These are phyloP conservation scores for Eudyptes chrysolophus DNA, from an alignment of 2,113 vertebrate genomes.

Conservation along the genomic window DNA sequence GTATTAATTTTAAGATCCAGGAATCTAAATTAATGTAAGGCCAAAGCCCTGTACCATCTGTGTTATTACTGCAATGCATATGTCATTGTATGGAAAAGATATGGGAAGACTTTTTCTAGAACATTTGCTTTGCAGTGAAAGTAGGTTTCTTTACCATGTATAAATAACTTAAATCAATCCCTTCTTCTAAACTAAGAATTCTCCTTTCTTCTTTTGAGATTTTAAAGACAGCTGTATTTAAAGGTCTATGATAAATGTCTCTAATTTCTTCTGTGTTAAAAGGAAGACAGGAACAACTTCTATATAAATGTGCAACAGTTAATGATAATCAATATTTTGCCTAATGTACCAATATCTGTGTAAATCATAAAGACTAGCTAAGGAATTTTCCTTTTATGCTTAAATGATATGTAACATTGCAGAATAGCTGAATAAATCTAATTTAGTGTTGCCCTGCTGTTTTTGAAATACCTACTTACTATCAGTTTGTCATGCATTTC, in stretches of 20 bases:
- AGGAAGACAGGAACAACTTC: not conserved
- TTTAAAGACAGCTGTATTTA: not conserved
- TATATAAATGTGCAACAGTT: not conserved
- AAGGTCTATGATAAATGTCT: not conserved
- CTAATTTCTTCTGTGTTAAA: not conserved
- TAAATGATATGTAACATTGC: not conserved
- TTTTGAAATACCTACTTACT: constrained; percentile 1
- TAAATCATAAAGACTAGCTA: not conserved
- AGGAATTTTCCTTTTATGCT: not conserved
- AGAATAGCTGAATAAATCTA: not conserved
- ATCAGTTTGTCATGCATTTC: not conserved
- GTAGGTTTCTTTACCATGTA: not conserved
- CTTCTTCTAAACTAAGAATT: not conserved
- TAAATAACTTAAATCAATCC: not conserved
- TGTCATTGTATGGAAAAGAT: not conserved
- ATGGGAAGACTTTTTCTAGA: not conserved
- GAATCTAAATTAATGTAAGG: not conserved
- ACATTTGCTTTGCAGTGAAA: not conserved
- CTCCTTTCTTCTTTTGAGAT: not conserved
- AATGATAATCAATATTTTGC: not conserved
- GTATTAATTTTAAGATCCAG: not conserved
- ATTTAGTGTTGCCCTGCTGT: not conserved
- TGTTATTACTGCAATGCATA: not conserved
- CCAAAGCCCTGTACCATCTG: not conserved
- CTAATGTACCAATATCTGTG: not conserved